Conservation (phyloP, 2,113 vertebrate species). For the Myocastor coypus region DNA sequence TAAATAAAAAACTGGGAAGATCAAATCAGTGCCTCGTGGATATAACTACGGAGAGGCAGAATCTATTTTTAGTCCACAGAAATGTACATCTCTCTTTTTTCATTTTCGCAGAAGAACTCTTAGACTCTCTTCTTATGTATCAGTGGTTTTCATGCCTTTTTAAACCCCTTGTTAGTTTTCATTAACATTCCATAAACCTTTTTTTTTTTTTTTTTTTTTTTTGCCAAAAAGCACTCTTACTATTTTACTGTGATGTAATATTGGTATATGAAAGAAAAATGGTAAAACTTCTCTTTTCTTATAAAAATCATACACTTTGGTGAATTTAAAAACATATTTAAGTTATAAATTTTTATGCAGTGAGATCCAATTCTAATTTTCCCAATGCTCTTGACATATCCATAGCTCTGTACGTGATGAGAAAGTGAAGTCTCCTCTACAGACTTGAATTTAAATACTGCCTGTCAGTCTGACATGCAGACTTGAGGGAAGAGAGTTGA, state of each 20-base stretch:
- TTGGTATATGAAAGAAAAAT: background rate
- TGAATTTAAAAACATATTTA: background rate
- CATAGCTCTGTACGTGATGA: background rate
- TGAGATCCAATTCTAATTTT: constrained; percentile 19
- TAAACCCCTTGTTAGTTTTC: background rate
- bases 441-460: constrained; percentile 52
- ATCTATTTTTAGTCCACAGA: constrained; percentile 16
- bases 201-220: background rate
- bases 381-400: background rate
- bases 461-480: background rate
- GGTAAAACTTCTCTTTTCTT: background rate
- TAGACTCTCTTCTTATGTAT: background rate
- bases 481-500: background rate
- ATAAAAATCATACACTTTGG: background rate
- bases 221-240: background rate
- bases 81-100: background rate
- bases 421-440: background rate
- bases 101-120: background rate
- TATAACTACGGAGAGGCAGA: background rate
- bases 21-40: background rate
- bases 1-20: background rate
- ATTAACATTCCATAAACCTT: background rate
- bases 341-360: constrained; percentile 25
- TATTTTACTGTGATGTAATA: background rate
- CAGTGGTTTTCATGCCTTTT: background rate